Base-by-base conservation (phyloP, 2,797 vertebrate species). In the Parotocinclus haroldoi region DNA sequence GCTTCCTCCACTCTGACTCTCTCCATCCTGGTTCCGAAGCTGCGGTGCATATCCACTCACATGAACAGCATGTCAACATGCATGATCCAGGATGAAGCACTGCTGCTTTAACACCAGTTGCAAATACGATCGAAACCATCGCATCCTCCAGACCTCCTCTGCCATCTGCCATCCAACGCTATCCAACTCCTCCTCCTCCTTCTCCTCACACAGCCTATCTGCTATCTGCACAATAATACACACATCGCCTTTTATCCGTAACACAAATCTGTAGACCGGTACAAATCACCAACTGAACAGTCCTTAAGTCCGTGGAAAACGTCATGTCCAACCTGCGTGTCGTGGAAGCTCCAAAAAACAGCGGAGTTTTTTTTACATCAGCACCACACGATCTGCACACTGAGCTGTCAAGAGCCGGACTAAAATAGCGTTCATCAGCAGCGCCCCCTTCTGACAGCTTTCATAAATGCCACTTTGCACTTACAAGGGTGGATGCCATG, bases 11-110 rank as follows among this genome's bases (percentile, higher is more conserved):
- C 77, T 65, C 73, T 73, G 83, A 79, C 83, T 82, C 27, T 82
- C 83, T 87, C 86, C 84, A 85, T 85, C 89, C 86, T 80, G 83
- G 69, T 81, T n/a, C 60, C 81, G 79, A 82, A 77, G 80, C 78
- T 79, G 83, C 83, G 76, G n/a, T 51, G 40, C 62, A 64, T 45
- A 52, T 45, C 11, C 12, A 52, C 39, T 64, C 49, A 64, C 16
- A 9, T 46, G 52, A 49, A n/a, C 17, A 55, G 40, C 13, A 46
- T 51, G 37, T 54, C 51, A 54, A 13, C 57, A 48, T 51, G 66
- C 51, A 76, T 67, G 75, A 75, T 78, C 52, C 59, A 72, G 63
- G 42, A 38, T n/a, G 18, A 44, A 54, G 62, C 61, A 54, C 42
- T 57, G 39, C 44, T 38, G 70, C 16, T 66, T 77, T 67, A 77